Evolutionary conservation across 2,113 vertebrate genomes (phyloP).

Genomic region (Paratilapia polleni): DNA sequence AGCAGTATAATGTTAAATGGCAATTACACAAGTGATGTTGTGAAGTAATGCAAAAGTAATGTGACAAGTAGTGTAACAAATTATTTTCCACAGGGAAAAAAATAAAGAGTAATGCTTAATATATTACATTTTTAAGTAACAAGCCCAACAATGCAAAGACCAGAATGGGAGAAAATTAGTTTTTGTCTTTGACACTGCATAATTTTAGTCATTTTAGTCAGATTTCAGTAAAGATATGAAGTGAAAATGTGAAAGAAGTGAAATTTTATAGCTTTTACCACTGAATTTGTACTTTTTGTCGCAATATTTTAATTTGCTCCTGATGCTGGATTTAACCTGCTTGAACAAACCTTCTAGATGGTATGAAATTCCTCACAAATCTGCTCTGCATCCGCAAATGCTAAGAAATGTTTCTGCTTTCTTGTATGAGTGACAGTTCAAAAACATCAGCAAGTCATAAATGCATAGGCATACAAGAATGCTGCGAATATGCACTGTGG

Average conservation of each 20-base stretch:
- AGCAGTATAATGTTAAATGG: too few relatives aligned
- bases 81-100: not conserved
- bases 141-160: too few relatives aligned
- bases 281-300: too few relatives aligned
- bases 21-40: too few relatives aligned
- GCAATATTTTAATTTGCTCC: not conserved
- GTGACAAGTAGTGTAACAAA: not conserved
- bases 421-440: not conserved
- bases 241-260: too few relatives aligned
- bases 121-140: not conserved
- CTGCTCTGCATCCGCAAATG: not conserved
- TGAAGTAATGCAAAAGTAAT: not conserved
- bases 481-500: not conserved
- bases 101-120: not conserved
- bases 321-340: not conserved
- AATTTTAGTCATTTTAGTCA: too few relatives aligned
- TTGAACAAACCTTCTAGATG: not conserved
- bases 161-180: too few relatives aligned
- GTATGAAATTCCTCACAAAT: not conserved
- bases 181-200: too few relatives aligned
- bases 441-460: slow-evolving; percentile 35
- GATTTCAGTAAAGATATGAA: too few relatives aligned
- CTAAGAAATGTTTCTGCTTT: not conserved
- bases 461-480: slow-evolving; percentile 2
- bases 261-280: too few relatives aligned